phyloP scores from a whole-genome alignment of 2,797 vertebrate species.

The Gallinago solitaria region DNA sequence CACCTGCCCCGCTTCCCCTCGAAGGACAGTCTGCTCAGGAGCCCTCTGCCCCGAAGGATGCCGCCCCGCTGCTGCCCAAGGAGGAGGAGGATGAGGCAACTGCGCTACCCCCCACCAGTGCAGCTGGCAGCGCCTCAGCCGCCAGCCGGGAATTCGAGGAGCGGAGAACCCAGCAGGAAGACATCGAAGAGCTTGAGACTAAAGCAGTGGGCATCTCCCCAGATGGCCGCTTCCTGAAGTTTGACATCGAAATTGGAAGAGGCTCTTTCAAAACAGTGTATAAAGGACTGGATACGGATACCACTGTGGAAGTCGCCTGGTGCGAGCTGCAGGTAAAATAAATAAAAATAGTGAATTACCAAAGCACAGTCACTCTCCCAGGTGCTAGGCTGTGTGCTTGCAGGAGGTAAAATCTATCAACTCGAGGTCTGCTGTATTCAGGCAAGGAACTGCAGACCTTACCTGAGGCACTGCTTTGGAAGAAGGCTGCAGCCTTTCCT shows the following conservation, averaged over 20 bases:
- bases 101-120: slow-evolving; percentile 52
- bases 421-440: not conserved
- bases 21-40: slow-evolving; percentile 55
- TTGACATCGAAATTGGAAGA: slow-evolving; percentile 97
- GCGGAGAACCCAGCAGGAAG: slow-evolving; percentile 79
- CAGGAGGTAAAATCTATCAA: not conserved
- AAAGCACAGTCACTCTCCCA: not conserved
- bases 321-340: slow-evolving; percentile 95
- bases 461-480: not conserved
- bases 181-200: slow-evolving; percentile 95
- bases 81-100: slow-evolving; percentile 64
- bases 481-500: not conserved
- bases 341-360: not conserved
- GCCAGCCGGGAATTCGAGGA: slow-evolving; percentile 72
- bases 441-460: not conserved
- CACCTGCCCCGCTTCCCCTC: slow-evolving; percentile 8
- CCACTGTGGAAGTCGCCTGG: slow-evolving; percentile 98
- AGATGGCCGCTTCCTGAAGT: slow-evolving; percentile 96
- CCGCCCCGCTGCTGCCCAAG: slow-evolving; percentile 28
- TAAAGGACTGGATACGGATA: slow-evolving; percentile 97
- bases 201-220: slow-evolving; percentile 96
- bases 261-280: slow-evolving; percentile 99
- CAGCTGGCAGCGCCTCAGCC: not conserved
- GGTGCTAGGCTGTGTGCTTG: not conserved
- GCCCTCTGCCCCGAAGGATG: slow-evolving; percentile 32